phyloP scores from a whole-genome alignment of 2,888 invertebrate genomes.

The Hermaeophaga mercurialis region DNA sequence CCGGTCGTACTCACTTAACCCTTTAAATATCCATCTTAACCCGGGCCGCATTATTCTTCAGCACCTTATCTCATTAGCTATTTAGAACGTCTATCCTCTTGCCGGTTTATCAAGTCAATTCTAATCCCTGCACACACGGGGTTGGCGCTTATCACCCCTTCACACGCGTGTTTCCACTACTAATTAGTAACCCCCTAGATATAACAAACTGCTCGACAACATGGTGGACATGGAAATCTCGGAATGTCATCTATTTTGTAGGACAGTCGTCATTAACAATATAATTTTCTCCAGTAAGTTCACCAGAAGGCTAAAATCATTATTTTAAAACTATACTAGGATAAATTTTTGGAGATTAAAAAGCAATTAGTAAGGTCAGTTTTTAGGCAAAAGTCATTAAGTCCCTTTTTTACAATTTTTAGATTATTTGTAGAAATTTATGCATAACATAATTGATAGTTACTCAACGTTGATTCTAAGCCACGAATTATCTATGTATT shows the following conservation, averaged over 20 bases:
- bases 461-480: too few species aligned
- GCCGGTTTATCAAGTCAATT: conserved; percentile 25
- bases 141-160: conserved; percentile 14
- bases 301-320: too few species aligned
- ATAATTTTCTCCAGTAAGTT: too few species aligned
- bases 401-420: too few species aligned
- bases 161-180: conserved; percentile 16
- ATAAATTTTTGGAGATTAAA: too few species aligned
- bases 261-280: not conserved
- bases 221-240: not conserved
- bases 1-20: conserved; percentile 13
- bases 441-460: too few species aligned
- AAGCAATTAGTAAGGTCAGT: too few species aligned
- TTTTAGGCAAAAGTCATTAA: too few species aligned
- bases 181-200: conserved; percentile 8
- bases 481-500: too few species aligned
- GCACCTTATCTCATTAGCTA: conserved; percentile 28
- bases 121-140: conserved; percentile 16
- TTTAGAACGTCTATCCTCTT: conserved; percentile 24
- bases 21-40: conserved; percentile 23
- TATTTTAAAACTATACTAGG: too few species aligned
- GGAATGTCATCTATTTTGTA: not conserved
- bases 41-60: conserved; percentile 21
- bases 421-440: too few species aligned
- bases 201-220: not conserved